Conservation (phyloP, 2,888 invertebrate species). For the Hyppa rectilinea region DNA sequence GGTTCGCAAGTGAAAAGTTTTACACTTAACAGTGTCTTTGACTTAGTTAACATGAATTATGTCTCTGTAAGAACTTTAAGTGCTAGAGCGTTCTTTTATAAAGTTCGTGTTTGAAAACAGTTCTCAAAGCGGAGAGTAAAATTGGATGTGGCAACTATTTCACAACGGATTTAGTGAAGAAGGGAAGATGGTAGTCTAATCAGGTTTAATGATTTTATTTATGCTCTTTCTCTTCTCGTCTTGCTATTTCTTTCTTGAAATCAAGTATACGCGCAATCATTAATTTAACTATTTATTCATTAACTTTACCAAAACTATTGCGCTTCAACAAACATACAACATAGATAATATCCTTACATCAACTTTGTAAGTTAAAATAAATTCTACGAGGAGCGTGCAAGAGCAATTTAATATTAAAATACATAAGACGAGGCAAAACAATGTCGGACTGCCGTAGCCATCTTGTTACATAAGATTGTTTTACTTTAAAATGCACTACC, state of each 20-base stretch:
- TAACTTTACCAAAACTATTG: background rate
- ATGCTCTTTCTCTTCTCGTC: background rate
- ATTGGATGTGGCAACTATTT: constrained; percentile 33
- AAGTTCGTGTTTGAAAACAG: constrained; percentile 53
- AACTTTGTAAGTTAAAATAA: constrained; percentile 35
- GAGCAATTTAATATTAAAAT: constrained; percentile 64
- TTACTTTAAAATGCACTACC: constrained; percentile 61
- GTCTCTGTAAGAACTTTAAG: constrained; percentile 59
- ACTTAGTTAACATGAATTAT: constrained; percentile 67
- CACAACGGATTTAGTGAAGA: background rate
- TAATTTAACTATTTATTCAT: too few species aligned
- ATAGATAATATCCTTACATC: constrained; percentile 13
- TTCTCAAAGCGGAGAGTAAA: constrained; percentile 27
- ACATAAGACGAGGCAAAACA: constrained; percentile 57
- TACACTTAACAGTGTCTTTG: constrained; percentile 65
- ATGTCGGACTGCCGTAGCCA: constrained; percentile 47
- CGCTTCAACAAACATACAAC: constrained; percentile 4
- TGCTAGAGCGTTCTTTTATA: constrained; percentile 52
- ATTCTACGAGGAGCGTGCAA: constrained; percentile 39
- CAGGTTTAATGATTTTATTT: background rate
- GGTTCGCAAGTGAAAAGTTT: constrained; percentile 62
- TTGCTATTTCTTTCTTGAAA: background rate
- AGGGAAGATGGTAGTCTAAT: background rate
- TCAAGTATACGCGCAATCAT: too few species aligned
- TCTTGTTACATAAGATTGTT: constrained; percentile 67